These are phyloP conservation scores for Tetraneura akinire DNA, from an alignment of 1,140 invertebrate species.

Conservation along the genomic window DNA sequence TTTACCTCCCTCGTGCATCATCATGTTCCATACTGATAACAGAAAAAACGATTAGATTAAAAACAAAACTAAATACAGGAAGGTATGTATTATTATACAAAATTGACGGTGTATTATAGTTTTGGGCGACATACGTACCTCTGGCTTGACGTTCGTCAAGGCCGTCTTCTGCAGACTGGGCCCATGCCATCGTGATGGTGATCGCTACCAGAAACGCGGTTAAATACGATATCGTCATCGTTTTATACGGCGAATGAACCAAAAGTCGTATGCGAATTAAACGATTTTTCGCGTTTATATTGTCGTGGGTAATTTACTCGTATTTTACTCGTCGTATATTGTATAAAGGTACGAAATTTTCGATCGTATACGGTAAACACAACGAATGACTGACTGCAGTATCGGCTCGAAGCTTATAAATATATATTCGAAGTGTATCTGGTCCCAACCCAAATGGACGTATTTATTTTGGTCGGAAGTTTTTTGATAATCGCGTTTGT, in stretches of 20 bases:
- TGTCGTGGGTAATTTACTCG: no score
- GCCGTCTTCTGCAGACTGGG: background rate
- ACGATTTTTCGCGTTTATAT: no score
- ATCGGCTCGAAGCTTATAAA: no score
- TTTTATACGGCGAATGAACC: background rate
- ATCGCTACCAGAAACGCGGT: background rate
- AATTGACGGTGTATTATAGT: background rate
- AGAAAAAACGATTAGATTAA: background rate
- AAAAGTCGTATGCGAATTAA: no score
- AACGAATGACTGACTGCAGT: no score
- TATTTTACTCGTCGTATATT: no score
- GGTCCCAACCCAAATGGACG: no score
- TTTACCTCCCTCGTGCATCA: background rate
- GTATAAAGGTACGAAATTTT: no score
- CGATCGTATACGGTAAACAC: no score
- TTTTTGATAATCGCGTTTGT: no score
- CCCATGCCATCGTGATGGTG: background rate
- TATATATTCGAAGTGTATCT: no score
- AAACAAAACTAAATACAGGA: background rate
- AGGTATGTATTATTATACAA: background rate
- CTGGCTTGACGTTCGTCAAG: background rate
- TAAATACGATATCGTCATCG: background rate
- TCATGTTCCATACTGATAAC: conserved; percentile 32
- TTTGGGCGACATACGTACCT: background rate
- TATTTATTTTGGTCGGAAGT: no score